Conservation (phyloP, 2,888 invertebrate species). For the Lucinisca nassula region DNA sequence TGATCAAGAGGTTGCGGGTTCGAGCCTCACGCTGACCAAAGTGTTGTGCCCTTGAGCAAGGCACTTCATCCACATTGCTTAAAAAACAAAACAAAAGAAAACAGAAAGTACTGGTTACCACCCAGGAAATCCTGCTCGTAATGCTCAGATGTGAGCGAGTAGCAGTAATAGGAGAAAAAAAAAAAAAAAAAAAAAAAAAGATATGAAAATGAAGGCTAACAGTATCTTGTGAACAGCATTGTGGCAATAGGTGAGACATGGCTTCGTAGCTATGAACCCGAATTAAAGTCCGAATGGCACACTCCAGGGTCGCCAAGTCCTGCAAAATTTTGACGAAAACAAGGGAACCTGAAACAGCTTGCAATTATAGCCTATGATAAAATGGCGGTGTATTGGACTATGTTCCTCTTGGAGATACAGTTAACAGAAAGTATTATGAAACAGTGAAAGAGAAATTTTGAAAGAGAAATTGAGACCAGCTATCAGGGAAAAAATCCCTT, state of each 20-base stretch:
- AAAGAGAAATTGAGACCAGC: constrained; percentile 4
- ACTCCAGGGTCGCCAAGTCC: constrained; percentile 10
- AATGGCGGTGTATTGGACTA: constrained; percentile 9
- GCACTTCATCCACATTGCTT: no score
- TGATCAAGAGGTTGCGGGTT: no score
- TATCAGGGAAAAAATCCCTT: neutral
- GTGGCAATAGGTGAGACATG: constrained; percentile 1
- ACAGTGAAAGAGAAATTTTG: no score
- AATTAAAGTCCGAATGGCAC: constrained; percentile 31
- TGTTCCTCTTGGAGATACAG: constrained; percentile 12
- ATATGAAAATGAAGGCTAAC: constrained; percentile 13
- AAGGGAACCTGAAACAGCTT: neutral
- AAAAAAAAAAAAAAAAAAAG: no score
- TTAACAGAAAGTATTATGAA: constrained; percentile 16
- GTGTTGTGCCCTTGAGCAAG: no score
- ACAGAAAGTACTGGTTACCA: no score
- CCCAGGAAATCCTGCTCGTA: no score
- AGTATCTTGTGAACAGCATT: no score
- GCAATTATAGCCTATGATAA: neutral
- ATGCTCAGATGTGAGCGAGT: no score
- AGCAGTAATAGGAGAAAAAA: no score
- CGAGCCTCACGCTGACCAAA: no score
- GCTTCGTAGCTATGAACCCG: neutral
- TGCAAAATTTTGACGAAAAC: neutral
- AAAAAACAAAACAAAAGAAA: no score